These are phyloP conservation scores for Falco naumanni DNA, from an alignment of 2,797 vertebrate species.

Conservation along the genomic window DNA sequence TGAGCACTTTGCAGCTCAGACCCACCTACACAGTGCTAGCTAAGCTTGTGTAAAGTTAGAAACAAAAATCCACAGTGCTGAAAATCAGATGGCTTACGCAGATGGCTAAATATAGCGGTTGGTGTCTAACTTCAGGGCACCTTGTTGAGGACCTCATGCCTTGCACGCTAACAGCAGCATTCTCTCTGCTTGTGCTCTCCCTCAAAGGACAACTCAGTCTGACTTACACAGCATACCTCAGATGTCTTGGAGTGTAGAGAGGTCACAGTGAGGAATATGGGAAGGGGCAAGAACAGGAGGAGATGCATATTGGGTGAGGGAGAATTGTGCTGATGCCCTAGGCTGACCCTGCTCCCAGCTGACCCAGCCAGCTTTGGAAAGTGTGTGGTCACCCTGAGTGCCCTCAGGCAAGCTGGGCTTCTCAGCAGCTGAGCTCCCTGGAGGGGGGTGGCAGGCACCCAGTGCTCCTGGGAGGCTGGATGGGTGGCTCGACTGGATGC, in stretches of 20 bases:
- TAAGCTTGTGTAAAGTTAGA: constrained; percentile 1
- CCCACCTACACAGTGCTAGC: not conserved
- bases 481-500: rapidly evolving
- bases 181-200: not conserved
- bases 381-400: not conserved
- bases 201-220: not conserved
- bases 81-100: not conserved
- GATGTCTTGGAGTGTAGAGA: not conserved
- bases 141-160: not conserved
- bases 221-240: not conserved
- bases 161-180: rapidly evolving
- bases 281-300: not conserved
- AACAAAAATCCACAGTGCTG: not conserved
- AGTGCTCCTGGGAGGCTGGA: rapidly evolving
- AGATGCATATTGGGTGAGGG: not conserved
- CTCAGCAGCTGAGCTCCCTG: rapidly evolving
- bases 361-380: not conserved
- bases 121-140: not conserved
- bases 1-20: not conserved
- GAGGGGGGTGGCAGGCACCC: not conserved
- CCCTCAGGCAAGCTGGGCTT: not conserved
- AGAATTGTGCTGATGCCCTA: not conserved
- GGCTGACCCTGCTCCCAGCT: not conserved
- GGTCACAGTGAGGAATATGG: not conserved
- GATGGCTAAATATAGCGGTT: not conserved